A percentile compares a stretch with the other conserved stretches of the same genome.
Conservation (phyloP, 1,140 invertebrate genomes). For the Listronotus bonariensis region DNA sequence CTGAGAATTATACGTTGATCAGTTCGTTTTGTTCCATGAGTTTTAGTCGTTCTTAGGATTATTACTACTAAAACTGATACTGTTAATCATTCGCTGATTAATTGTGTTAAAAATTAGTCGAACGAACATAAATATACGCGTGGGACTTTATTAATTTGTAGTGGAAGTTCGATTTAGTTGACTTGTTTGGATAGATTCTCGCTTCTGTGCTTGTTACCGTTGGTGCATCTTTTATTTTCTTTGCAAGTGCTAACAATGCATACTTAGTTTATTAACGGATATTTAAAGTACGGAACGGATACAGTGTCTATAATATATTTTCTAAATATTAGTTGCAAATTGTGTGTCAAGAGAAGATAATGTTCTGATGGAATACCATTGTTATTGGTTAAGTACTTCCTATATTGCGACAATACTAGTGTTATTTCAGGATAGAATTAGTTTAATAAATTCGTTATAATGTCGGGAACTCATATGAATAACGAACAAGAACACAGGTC, state of each 20-base stretch:
- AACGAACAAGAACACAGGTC: conserved; percentile 81
- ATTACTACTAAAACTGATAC: conserved; percentile 15
- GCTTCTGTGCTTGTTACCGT: conserved; percentile 10
- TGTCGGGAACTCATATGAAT: conserved; percentile 76
- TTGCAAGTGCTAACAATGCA: conserved; percentile 10
- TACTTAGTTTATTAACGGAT: background rate
- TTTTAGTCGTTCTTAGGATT: conserved; percentile 19
- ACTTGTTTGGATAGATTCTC: conserved; percentile 21
- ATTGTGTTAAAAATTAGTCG: conserved; percentile 8
- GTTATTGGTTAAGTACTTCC: conserved; percentile 26
- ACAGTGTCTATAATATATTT: conserved; percentile 11
- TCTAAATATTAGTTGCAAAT: conserved; percentile 18
- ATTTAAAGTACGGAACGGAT: background rate
- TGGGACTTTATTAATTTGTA: conserved; percentile 1
- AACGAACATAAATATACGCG: conserved; percentile 11
- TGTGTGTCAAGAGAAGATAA: conserved; percentile 23
- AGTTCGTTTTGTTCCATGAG: conserved; percentile 28
- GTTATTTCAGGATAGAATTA: conserved; percentile 45
- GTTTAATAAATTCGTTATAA: conserved; percentile 53
- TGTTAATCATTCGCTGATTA: background rate
- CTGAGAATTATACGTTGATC: conserved; percentile 19
- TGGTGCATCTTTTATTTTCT: conserved; percentile 22
- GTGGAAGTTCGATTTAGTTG: conserved; percentile 17
- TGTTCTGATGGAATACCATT: conserved; percentile 44
- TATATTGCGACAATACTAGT: conserved; percentile 39